phyloP scores from a whole-genome alignment of 2,797 vertebrate genomes.

The Crypturellus tataupa region DNA sequence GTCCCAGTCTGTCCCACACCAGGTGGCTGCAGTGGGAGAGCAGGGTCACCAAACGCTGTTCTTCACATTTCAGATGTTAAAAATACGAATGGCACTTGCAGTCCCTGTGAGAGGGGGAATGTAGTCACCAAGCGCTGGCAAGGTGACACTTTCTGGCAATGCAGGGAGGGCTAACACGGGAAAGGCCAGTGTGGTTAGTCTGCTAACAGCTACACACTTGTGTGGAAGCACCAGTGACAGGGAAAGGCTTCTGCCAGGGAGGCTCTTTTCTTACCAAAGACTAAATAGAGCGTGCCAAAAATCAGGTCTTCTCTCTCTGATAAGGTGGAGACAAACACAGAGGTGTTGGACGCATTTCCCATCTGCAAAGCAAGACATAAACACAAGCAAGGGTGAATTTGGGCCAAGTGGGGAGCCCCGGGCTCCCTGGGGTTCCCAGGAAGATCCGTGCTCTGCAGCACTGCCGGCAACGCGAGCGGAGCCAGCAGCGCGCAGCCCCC shows the following conservation, averaged over 20 bases:
- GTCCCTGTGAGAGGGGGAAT: background rate
- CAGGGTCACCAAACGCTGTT: rapidly evolving
- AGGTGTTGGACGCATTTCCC: constrained; percentile 86
- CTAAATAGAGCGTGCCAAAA: constrained; percentile 84
- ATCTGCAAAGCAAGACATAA: constrained; percentile 79
- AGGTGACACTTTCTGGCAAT: background rate
- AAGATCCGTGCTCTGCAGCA: background rate
- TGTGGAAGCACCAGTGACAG: background rate
- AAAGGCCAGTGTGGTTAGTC: background rate
- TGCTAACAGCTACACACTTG: background rate
- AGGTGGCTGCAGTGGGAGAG: background rate
- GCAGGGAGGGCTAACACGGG: background rate
- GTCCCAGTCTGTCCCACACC: rapidly evolving
- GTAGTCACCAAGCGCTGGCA: background rate
- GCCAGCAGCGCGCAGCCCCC: background rate
- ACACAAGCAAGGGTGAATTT: background rate
- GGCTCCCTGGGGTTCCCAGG: rapidly evolving
- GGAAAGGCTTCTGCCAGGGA: background rate
- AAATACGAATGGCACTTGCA: background rate
- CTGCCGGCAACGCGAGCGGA: background rate
- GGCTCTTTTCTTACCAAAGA: constrained; percentile 84
- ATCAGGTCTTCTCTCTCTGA: constrained; percentile 86
- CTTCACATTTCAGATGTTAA: background rate
- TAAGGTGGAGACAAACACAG: constrained; percentile 83
- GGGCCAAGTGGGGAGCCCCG: background rate